Percentiles rank a stretch among this genome's conserved stretches.
phyloP scores from a whole-genome alignment of 2,113 vertebrate species.

The Chamaetylas fuelleborni region DNA sequence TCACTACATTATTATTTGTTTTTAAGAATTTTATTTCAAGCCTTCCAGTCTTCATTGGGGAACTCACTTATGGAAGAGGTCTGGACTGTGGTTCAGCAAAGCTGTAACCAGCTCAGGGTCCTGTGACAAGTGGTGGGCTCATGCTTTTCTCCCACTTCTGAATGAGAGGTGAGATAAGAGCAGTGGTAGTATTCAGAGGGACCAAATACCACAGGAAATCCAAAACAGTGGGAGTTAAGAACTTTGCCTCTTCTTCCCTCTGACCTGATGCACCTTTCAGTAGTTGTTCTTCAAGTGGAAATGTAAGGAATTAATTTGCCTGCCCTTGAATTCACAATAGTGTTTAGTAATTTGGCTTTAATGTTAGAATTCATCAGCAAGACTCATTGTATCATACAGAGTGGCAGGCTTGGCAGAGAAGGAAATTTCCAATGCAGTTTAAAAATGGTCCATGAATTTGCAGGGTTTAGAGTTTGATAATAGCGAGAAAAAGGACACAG shows the following conservation, averaged over 20 bases:
- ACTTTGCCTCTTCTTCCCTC: background rate
- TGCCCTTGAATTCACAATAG: background rate
- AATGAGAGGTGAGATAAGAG: background rate
- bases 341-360: constrained; percentile 52
- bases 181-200: background rate
- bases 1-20: background rate
- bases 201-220: background rate
- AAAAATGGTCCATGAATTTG: constrained; percentile 12
- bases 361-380: constrained; percentile 45
- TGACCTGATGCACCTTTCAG: background rate
- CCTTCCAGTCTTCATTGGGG: background rate
- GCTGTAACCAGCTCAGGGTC: background rate
- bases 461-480: background rate
- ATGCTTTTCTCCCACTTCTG: background rate
- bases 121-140: background rate
- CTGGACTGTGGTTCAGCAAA: background rate
- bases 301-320: background rate
- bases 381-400: constrained; percentile 10
- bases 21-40: background rate
- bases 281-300: constrained; percentile 7
- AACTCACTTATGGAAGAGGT: background rate
- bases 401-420: constrained; percentile 25
- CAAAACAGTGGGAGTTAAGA: background rate
- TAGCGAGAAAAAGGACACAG: background rate
- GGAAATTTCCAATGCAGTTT: constrained; percentile 20